Evolutionary conservation across 2,113 vertebrate species (phyloP), one percentile per base, ranked within the genome.

Genomic region (Chloropsis cyanopogon): DNA sequence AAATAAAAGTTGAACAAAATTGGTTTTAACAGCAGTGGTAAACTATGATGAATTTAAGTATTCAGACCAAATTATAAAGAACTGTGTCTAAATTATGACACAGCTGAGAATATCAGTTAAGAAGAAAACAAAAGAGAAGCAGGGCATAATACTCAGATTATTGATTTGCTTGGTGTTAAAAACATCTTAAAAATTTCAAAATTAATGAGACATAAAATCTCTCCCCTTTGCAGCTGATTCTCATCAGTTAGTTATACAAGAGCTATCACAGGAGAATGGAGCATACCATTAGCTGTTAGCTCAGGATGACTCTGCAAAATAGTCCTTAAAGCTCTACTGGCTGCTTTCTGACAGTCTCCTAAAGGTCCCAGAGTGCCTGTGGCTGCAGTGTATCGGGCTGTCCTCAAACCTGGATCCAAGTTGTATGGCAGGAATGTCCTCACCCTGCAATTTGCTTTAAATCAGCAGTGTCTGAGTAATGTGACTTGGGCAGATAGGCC

Each of bases 231-330:
- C 88, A 90, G 72, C 71, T 93, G 90, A 50, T 88, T 94, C 69
- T 95, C 54, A 84, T 82, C 42, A 86, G 71, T 56, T 50, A 50
- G 49, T 92, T 95, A 49, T 60, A 78, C 84, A 93, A 84, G 77
- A 88, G 42, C 68, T 91, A n/a, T 90, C 60, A 6, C 37, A 81
- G 71, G 73, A 86, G 47, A 77, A 46, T 61, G 77, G 86, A 92
- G 53, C 56, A 35, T 82, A 57, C 68, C 44, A 70, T 83, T 81
- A 78, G 52, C 71, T 86, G 71, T 79, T 95, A 82, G 69, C 79
- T 95, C 4, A 12, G 81, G 91, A 84, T 95, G 95, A 96, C 93
- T 95, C 91, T 92, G 94, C 88, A 93, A 53, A 95, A 92, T 11
- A 86, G 31, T 54, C 10, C 72, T 78, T 95, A 91, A 96, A 95